Evolutionary conservation across 2,113 vertebrate genomes (phyloP).

Genomic region (Trachemys scripta): DNA sequence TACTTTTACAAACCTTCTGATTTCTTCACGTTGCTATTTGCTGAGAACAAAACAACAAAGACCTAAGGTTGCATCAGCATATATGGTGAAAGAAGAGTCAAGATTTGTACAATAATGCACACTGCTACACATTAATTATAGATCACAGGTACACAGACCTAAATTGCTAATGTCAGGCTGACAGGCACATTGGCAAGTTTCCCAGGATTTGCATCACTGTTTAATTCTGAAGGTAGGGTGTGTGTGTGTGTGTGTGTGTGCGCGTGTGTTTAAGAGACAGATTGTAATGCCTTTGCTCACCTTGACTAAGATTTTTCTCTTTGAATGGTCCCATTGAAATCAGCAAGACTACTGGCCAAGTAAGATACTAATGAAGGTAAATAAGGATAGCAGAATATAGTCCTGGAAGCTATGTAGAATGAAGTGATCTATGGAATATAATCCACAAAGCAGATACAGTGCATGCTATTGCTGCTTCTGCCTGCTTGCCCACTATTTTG

Average conservation of each 20-base stretch:
- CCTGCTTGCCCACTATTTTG: neutral
- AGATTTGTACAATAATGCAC: slow-evolving; percentile 58
- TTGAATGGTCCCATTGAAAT: slow-evolving; percentile 25
- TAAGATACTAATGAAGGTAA: slow-evolving; percentile 23
- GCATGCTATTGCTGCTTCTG: no score
- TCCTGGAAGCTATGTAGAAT: neutral
- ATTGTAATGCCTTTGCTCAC: slow-evolving; percentile 14
- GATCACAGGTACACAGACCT: slow-evolving; percentile 49
- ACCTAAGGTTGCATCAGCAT: slow-evolving; percentile 37
- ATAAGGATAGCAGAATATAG: neutral
- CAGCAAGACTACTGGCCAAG: slow-evolving; percentile 5
- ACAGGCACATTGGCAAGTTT: slow-evolving; percentile 52
- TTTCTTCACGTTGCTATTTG: slow-evolving; percentile 36
- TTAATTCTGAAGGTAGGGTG: neutral
- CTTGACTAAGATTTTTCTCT: slow-evolving; percentile 9
- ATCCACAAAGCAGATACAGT: neutral
- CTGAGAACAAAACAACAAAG: slow-evolving; percentile 40
- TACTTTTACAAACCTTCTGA: slow-evolving; percentile 31
- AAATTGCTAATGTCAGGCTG: slow-evolving; percentile 66
- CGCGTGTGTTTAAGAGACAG: slow-evolving; percentile 23
- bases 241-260: neutral
- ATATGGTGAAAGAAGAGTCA: slow-evolving; percentile 45
- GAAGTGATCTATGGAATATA: neutral
- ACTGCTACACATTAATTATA: slow-evolving; percentile 62
- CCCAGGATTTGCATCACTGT: slow-evolving; percentile 43